Conservation (phyloP, 2,113 vertebrate genomes). For the Coreoperca whiteheadi region DNA sequence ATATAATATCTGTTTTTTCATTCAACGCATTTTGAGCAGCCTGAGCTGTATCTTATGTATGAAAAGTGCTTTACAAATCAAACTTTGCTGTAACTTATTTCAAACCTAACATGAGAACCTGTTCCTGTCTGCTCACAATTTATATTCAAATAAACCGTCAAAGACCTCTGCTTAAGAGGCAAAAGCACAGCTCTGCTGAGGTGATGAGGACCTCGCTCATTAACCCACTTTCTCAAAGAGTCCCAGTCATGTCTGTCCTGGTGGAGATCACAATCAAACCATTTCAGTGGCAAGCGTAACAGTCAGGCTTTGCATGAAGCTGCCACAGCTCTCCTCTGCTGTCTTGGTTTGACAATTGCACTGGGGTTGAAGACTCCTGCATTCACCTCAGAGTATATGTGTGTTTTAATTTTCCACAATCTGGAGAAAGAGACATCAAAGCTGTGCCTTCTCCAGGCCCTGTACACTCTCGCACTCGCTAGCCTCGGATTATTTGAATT, state of each 20-base stretch:
- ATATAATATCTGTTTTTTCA: not conserved
- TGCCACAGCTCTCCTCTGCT: not conserved
- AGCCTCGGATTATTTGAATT: slow-evolving; percentile 64
- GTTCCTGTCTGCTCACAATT: not conserved
- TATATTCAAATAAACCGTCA: not conserved
- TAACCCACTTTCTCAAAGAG: slow-evolving; percentile 52
- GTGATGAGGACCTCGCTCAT: slow-evolving; percentile 22
- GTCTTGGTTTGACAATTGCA: not conserved
- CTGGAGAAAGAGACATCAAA: slow-evolving; percentile 52
- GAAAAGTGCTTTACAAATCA: not conserved
- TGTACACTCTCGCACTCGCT: slow-evolving; percentile 30
- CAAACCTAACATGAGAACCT: not conserved
- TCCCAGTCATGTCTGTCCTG: slow-evolving; percentile 36
- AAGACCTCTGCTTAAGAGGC: slow-evolving; percentile 38
- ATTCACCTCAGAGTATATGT: not conserved
- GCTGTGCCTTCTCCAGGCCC: slow-evolving; percentile 18
- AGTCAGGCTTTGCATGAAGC: slow-evolving; percentile 11
- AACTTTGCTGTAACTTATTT: not conserved
- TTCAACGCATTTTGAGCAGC: not conserved
- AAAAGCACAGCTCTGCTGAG: slow-evolving; percentile 31
- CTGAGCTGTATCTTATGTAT: not conserved
- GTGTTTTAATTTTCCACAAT: slow-evolving; percentile 10
- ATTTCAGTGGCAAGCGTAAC: not conserved
- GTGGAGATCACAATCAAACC: slow-evolving; percentile 35
- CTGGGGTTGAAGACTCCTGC: not conserved